Evolutionary conservation across 2,113 vertebrate genomes (phyloP), one percentile per base, ranked within the genome.

Genomic region (Aythya baeri): DNA sequence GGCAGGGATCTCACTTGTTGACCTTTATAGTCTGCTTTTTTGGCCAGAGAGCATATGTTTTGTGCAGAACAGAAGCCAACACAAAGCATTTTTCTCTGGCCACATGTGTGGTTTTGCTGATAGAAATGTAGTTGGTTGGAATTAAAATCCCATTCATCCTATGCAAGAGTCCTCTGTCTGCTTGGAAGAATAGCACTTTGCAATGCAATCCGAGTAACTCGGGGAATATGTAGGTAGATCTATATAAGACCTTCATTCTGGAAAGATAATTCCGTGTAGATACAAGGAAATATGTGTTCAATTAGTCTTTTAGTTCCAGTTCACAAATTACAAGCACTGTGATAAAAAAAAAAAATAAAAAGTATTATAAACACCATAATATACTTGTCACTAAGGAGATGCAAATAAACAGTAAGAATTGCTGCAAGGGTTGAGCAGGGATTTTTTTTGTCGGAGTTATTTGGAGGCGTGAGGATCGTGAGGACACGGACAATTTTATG

Each of bases 141-240:
- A 94, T 93, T 83, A 88, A 94, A 96, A 93, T 86, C 61, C 29
- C 75, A 74, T 91, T 91, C 34, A 44, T 89, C 31, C 68, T 55
- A 10, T 1, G 0, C 0, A 0, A 17, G 78, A 85, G 41, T 50
- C 55, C 31, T 78, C 27, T 2, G 2, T 29, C 26, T 83, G 15
- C 52, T 54, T 65, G 62, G 72, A 82, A 49, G 59, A 36, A 17
- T 3, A 17, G 27, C 46, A 16, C 23, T 88, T 74, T 91, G 76
- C 61, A 65, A 84, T 50, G 70, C 73, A 73, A 7, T 62, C 41
- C 34, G 38, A 84, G n/a, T 78, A 13, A 78, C 86, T 72, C 78
- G 26, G n/a, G 38, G 46, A 23, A 75, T 44, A 34, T 55, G 21
- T 13, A 71, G 46, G 34, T 41, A 78, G 23, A 49, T 57, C 41